Conservation (phyloP, 2,113 vertebrate species). For the Ibidorhyncha struthersii region DNA sequence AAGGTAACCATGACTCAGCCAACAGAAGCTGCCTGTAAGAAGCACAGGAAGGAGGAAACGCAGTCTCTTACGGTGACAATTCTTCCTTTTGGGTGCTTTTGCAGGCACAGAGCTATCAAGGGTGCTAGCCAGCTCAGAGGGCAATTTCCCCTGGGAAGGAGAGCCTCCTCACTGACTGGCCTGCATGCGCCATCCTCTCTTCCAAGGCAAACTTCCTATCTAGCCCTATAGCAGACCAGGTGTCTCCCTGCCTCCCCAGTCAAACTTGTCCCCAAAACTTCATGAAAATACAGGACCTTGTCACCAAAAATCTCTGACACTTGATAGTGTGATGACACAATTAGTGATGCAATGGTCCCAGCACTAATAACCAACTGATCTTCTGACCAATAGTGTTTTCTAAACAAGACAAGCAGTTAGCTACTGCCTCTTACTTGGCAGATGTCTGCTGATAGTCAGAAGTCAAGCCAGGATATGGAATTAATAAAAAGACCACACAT, state of each 20-base stretch:
- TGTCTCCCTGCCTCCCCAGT: neutral
- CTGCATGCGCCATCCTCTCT: neutral
- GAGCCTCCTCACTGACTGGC: neutral
- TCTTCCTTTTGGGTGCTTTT: neutral
- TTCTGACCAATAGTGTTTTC: neutral
- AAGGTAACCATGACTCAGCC: neutral
- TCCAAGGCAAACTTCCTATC: neutral
- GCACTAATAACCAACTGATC: neutral
- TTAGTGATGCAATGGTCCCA: neutral
- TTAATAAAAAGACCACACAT: neutral
- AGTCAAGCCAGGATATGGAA: neutral
- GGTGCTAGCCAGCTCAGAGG: neutral
- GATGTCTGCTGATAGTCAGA: neutral
- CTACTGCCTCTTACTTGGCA: neutral
- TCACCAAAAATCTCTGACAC: neutral
- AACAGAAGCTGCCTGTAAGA: neutral
- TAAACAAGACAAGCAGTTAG: neutral
- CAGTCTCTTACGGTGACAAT: neutral
- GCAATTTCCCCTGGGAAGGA: neutral
- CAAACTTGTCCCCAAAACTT: neutral
- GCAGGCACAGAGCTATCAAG: neutral
- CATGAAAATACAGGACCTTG: neutral
- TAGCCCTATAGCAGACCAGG: neutral
- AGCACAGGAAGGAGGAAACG: neutral
- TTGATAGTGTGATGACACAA: neutral